Evolutionary conservation across 92 coral and sea anemone species (phyloP).

Genomic region (Galaxea fascicularis): DNA sequence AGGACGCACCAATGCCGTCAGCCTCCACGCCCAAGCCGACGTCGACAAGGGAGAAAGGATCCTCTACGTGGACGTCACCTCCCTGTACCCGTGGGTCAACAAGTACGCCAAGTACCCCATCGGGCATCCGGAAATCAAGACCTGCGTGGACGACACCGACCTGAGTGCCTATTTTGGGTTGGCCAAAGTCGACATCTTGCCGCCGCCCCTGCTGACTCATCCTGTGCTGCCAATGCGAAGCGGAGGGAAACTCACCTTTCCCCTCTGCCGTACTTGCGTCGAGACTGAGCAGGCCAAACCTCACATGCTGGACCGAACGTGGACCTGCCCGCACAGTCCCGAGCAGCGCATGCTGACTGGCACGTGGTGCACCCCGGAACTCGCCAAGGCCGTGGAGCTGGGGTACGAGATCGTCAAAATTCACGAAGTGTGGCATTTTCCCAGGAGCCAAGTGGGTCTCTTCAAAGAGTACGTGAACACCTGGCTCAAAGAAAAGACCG

Average conservation of each 20-base stretch:
- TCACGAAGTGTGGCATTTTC: conserved; percentile 38
- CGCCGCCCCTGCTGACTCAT: conserved; percentile 31
- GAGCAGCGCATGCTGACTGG: too few species aligned
- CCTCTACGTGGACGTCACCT: conserved; percentile 43
- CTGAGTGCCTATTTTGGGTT: conserved; percentile 37
- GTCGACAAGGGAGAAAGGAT: conserved; percentile 4
- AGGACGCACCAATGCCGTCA: neutral
- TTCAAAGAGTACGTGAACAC: too few species aligned
- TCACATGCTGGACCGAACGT: conserved; percentile 15
- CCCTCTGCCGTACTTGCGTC: too few species aligned
- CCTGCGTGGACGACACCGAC: conserved; percentile 5
- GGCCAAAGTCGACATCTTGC: conserved; percentile 39
- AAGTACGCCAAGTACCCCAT: neutral
- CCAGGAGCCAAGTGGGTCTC: neutral
- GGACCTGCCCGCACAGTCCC: conserved; percentile 13
- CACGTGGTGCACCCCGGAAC: conserved; percentile 11
- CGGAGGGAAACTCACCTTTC: too few species aligned
- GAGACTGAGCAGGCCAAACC: conserved; percentile 16
- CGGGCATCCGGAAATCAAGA: conserved; percentile 32
- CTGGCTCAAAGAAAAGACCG: conserved; percentile 15
- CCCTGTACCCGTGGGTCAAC: conserved; percentile 40
- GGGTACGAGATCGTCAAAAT: conserved; percentile 26
- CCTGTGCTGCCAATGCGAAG: conserved; percentile 45
- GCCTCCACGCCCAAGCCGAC: neutral
- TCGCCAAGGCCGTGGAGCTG: conserved; percentile 14